These are phyloP conservation scores for Psettodes erumei DNA, from an alignment of 2,113 vertebrate species.

Conservation along the genomic window DNA sequence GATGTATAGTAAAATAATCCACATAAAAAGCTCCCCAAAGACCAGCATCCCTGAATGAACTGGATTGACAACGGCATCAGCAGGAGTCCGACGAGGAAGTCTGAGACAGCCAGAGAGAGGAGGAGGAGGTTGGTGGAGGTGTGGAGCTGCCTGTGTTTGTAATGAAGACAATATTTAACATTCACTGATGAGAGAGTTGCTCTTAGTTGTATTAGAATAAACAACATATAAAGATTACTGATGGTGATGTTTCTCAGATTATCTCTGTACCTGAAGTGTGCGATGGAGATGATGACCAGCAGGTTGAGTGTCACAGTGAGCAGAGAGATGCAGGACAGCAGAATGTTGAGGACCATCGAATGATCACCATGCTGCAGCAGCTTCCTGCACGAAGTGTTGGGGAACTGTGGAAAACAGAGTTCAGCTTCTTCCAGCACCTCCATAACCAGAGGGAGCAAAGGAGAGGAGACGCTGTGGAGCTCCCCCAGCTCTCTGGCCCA, in stretches of 20 bases:
- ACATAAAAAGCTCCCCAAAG: background rate
- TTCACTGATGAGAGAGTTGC: background rate
- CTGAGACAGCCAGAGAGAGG: background rate
- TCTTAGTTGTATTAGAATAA: background rate
- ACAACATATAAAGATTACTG: no score
- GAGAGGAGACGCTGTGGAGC: background rate
- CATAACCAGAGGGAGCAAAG: background rate
- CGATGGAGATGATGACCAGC: background rate
- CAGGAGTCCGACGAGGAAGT: slow-evolving; percentile 14
- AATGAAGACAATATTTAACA: no score
- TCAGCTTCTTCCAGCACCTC: background rate
- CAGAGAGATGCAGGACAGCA: background rate
- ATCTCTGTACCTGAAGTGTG: background rate
- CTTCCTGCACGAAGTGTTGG: background rate
- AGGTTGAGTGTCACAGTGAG: background rate
- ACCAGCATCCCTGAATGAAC: background rate
- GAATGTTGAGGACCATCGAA: background rate
- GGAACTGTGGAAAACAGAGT: background rate
- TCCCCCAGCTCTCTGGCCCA: background rate
- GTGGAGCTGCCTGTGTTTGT: slow-evolving; percentile 52
- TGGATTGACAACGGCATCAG: background rate
- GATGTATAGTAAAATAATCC: background rate
- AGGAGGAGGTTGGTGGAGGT: slow-evolving; percentile 41
- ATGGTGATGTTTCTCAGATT: no score
- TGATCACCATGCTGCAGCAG: background rate